These are phyloP conservation scores for Malurus melanocephalus DNA, from an alignment of 2,113 vertebrate genomes.

Conservation along the genomic window DNA sequence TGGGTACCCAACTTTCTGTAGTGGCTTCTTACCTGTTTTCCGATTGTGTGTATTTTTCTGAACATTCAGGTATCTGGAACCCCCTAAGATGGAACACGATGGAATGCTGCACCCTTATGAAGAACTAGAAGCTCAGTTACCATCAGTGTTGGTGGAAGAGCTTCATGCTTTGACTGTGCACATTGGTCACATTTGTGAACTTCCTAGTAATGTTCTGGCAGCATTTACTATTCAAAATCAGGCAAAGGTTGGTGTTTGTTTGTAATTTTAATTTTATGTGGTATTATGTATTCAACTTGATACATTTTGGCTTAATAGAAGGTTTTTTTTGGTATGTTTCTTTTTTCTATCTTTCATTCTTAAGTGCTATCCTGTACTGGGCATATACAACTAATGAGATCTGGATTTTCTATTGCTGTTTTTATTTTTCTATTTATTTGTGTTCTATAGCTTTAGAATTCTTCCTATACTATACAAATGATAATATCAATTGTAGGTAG, in stretches of 20 bases:
- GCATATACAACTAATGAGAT: not conserved
- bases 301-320: not conserved
- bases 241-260: slow-evolving; percentile 79
- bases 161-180: slow-evolving; percentile 83
- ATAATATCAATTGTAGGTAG: not conserved
- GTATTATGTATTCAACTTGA: not conserved
- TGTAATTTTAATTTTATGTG: not conserved
- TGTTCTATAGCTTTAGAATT: not conserved
- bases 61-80: slow-evolving; percentile 79
- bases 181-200: slow-evolving; percentile 81
- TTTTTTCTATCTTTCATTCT: not conserved
- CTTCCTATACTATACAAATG: not conserved
- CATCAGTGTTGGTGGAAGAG: slow-evolving; percentile 86
- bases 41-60: not conserved
- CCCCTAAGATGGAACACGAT: slow-evolving; percentile 53
- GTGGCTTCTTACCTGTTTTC: not conserved
- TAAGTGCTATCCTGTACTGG: not conserved
- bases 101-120: slow-evolving; percentile 76
- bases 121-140: slow-evolving; percentile 80
- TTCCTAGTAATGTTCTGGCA: slow-evolving; percentile 78
- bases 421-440: not conserved
- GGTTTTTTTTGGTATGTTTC: not conserved
- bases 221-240: slow-evolving; percentile 84
- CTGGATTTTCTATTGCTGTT: not conserved
- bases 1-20: not conserved